Base-by-base conservation (phyloP, 2,113 vertebrate species). In the Hippotragus niger region DNA sequence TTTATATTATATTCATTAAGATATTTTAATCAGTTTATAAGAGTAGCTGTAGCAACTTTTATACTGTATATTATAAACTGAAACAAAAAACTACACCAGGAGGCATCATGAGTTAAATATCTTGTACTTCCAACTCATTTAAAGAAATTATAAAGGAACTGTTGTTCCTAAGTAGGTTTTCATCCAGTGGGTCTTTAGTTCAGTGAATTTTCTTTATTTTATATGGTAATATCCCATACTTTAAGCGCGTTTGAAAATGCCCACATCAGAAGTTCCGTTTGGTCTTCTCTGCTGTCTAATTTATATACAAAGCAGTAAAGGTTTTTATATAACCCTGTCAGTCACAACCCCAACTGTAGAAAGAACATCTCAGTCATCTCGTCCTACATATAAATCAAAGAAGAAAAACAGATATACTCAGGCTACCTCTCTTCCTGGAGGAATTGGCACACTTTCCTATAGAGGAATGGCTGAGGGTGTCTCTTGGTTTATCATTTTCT, bases 11-110 rank as follows among this genome's bases (percentile, higher is more conserved):
- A 76, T 82, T 71, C 40, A 87, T 67, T 76, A 93, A 50, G 17
- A 13, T 62, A 90, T 76, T 91, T 95, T 40, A 86, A 31, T 96
- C 50, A 86, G 21, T 45, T 92, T 88, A 86, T 60, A 89, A 95
- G 92, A 85, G 55, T 86, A 78, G 9, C 2, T 82, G 1, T 31
- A 53, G 71, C 33, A 95, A 25, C 36, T 93, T 81, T 90, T 85
- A 95, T 21, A 45, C 50, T 40, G 1, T 90, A 55, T 94, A 36
- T 92, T 88, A 52, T 58, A 43, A 58, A 71, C 52, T 81, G n/a
- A 95, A 93, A 74, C 16, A 76, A 93, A 88, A 53, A 23, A 33
- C 47, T 50, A 45, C 6, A 81, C 58, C 29, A 80, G 12, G 47
- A 92, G 25, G 14, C 53, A 11, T 91, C 8, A 83, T 78, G 31